A percentile compares a stretch with the other conserved stretches of the same genome.
phyloP scores from a whole-genome alignment of 2,888 invertebrate species.

The Orchestes rusci region DNA sequence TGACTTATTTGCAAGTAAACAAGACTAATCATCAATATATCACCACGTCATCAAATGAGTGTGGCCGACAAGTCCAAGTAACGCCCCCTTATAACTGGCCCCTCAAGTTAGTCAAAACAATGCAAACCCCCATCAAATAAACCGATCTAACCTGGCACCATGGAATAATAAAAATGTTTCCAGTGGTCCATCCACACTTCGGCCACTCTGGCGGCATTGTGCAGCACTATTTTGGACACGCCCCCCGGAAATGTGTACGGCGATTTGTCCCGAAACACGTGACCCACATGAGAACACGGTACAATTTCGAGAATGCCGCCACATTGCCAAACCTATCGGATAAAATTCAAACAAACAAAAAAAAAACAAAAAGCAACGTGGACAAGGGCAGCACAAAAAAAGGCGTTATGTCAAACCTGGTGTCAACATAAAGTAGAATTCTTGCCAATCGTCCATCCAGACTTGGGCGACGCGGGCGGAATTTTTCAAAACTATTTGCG shows the following conservation, averaged over 20 bases:
- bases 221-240: constrained; percentile 91
- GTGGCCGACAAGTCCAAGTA: too few species aligned
- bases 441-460: constrained; percentile 99
- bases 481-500: constrained; percentile 95
- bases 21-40: too few species aligned
- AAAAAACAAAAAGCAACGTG: constrained; percentile 2
- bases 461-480: constrained; percentile 97
- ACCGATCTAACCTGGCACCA: constrained; percentile 83
- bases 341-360: too few species aligned
- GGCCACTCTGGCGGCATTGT: constrained; percentile 97
- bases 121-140: constrained; percentile 2
- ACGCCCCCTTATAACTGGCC: too few species aligned
- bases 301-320: constrained; percentile 92
- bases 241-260: constrained; percentile 99
- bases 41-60: too few species aligned
- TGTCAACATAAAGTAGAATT: constrained; percentile 98
- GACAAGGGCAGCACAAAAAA: not conserved
- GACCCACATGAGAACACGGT: constrained; percentile 93
- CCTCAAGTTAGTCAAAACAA: too few species aligned
- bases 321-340: constrained; percentile 86
- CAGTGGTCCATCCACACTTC: constrained; percentile 99
- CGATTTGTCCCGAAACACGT: constrained; percentile 96
- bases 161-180: constrained; percentile 98
- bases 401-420: constrained; percentile 88
- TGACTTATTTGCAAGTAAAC: too few species aligned